phyloP scores from a whole-genome alignment of 2,113 vertebrate genomes.

The Eulemur macaco region DNA sequence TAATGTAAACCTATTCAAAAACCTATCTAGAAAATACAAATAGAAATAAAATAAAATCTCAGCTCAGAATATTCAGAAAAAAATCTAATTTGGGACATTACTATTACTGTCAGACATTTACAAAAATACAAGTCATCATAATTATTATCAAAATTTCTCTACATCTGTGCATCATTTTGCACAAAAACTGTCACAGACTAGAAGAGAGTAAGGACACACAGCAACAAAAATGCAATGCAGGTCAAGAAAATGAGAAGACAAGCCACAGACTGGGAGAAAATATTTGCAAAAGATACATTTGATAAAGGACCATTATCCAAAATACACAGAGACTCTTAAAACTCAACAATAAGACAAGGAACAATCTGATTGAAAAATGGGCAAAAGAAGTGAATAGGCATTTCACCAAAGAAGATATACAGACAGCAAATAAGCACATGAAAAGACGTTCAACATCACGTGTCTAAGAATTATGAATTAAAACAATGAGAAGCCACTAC shows the following conservation, averaged over 20 bases:
- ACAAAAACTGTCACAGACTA: not conserved
- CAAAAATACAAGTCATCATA: slow-evolving; percentile 30
- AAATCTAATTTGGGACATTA: slow-evolving; percentile 18
- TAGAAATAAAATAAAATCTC: slow-evolving; percentile 52
- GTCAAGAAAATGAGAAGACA: slow-evolving; percentile 14
- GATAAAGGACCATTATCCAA: slow-evolving; percentile 16
- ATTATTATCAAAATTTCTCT: slow-evolving; percentile 19
- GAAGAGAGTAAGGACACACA: not conserved
- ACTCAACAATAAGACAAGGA: not conserved
- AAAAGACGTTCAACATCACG: not conserved
- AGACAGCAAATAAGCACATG: not conserved
- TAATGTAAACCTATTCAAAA: slow-evolving; percentile 30
- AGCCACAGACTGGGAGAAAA: not conserved
- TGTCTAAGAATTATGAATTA: slow-evolving; percentile 22
- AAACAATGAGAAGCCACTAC: not conserved
- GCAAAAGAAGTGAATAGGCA: not conserved
- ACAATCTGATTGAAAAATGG: not conserved
- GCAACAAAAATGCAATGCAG: not conserved
- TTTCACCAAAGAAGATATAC: not conserved
- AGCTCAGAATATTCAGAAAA: slow-evolving; percentile 20
- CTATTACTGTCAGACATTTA: not conserved
- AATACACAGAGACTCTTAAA: slow-evolving; percentile 17
- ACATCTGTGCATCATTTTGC: not conserved
- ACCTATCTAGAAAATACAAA: slow-evolving; percentile 39
- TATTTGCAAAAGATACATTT: not conserved